Evolutionary conservation across 1,140 invertebrate genomes (phyloP).

Genomic region (Diorhabda elongata): DNA sequence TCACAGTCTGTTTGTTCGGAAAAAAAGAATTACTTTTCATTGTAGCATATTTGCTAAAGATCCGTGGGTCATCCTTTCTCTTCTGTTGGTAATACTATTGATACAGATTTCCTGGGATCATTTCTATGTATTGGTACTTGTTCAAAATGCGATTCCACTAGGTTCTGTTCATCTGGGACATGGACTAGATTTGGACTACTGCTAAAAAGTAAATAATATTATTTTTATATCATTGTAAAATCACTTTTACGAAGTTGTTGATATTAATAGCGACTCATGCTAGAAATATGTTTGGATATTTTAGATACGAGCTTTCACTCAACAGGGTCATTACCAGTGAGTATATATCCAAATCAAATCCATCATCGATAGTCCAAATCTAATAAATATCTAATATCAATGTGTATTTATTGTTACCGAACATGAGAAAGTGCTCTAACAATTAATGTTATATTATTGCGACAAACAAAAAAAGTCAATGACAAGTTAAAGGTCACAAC

Average conservation of each 20-base stretch:
- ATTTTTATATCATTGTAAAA: background rate
- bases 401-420: too few species aligned
- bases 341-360: too few species aligned
- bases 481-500: too few species aligned
- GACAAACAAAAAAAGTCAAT: too few species aligned
- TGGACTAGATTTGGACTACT: slow-evolving; percentile 42
- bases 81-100: slow-evolving; percentile 54
- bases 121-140: slow-evolving; percentile 34
- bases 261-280: too few species aligned
- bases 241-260: background rate
- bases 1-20: background rate
- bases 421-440: too few species aligned
- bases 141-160: slow-evolving; percentile 38
- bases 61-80: slow-evolving; percentile 50
- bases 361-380: too few species aligned
- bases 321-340: too few species aligned
- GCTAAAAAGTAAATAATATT: slow-evolving; percentile 9
- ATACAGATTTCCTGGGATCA: slow-evolving; percentile 50
- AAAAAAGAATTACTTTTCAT: background rate
- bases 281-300: too few species aligned
- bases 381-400: too few species aligned
- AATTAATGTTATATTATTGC: too few species aligned
- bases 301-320: too few species aligned
- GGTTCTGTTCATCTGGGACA: slow-evolving; percentile 45
- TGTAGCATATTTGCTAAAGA: slow-evolving; percentile 17